Evolutionary conservation across 92 coral and sea anemone genomes (phyloP).

Genomic region (Porites cylindrica): DNA sequence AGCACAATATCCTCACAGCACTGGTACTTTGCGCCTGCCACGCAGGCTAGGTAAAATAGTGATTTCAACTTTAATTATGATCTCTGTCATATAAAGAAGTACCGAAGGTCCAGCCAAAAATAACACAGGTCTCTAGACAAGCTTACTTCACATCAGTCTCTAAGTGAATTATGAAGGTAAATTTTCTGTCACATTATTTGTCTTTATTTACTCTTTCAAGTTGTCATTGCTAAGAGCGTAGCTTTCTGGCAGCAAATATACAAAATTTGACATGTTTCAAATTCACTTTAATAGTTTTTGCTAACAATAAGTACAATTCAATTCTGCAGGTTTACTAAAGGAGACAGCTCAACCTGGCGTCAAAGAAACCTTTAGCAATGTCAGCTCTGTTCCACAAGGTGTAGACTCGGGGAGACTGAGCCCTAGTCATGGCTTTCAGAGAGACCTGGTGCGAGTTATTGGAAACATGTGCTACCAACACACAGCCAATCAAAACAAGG

Average conservation of each 20-base stretch:
- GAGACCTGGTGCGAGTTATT: conserved; percentile 86
- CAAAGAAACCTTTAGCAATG: conserved; percentile 65
- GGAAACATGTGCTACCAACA: conserved; percentile 93
- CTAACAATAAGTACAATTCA: background rate
- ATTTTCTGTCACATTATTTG: too few relatives aligned
- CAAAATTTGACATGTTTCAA: too few relatives aligned
- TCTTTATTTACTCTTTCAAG: too few relatives aligned
- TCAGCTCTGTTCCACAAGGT: conserved; percentile 62
- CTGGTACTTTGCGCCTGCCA: too few relatives aligned
- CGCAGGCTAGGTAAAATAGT: too few relatives aligned
- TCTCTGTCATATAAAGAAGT: too few relatives aligned
- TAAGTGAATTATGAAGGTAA: too few relatives aligned
- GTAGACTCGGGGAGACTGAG: conserved; percentile 70
- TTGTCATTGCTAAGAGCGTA: background rate
- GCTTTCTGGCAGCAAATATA: background rate
- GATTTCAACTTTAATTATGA: too few relatives aligned
- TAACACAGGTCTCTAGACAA: too few relatives aligned
- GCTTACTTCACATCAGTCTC: too few relatives aligned
- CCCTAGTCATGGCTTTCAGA: conserved; percentile 96
- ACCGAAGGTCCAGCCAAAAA: too few relatives aligned
- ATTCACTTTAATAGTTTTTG: background rate
- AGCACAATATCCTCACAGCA: too few relatives aligned
- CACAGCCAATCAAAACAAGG: conserved; percentile 85
- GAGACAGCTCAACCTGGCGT: conserved; percentile 73
- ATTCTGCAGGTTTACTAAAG: conserved; percentile 73